Evolutionary conservation across 2,797 vertebrate species (phyloP).

Genomic region (Rallus crepitans): DNA sequence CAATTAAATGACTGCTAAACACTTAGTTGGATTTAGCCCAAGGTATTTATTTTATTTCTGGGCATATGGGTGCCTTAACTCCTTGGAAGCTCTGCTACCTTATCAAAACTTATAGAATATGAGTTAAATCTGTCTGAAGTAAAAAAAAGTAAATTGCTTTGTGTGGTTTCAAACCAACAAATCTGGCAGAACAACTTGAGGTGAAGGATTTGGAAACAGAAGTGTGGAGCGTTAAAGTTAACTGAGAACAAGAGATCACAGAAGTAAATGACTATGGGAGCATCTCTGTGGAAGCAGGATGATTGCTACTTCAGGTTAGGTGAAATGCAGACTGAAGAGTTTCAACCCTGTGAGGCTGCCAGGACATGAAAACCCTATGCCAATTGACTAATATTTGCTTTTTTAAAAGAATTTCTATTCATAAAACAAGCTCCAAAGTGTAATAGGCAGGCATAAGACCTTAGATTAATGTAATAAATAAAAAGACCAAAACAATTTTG

Average conservation of each 20-base stretch:
- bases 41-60: slow-evolving; percentile 50
- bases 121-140: neutral
- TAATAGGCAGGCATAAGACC: neutral
- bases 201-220: neutral
- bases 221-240: neutral
- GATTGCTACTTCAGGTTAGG: neutral
- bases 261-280: neutral
- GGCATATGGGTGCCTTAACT: slow-evolving; percentile 64
- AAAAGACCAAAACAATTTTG: neutral
- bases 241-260: neutral
- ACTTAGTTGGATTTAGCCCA: slow-evolving; percentile 41
- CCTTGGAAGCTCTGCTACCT: slow-evolving; percentile 43
- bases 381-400: neutral
- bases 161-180: neutral
- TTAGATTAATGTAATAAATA: neutral
- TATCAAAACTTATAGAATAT: neutral
- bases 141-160: neutral
- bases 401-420: neutral
- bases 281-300: neutral
- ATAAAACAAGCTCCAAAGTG: neutral
- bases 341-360: neutral
- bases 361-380: neutral
- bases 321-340: neutral
- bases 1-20: slow-evolving; percentile 65
- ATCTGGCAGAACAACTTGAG: neutral